Evolutionary conservation across 2,113 vertebrate species (phyloP).

Genomic region (Pica pica): DNA sequence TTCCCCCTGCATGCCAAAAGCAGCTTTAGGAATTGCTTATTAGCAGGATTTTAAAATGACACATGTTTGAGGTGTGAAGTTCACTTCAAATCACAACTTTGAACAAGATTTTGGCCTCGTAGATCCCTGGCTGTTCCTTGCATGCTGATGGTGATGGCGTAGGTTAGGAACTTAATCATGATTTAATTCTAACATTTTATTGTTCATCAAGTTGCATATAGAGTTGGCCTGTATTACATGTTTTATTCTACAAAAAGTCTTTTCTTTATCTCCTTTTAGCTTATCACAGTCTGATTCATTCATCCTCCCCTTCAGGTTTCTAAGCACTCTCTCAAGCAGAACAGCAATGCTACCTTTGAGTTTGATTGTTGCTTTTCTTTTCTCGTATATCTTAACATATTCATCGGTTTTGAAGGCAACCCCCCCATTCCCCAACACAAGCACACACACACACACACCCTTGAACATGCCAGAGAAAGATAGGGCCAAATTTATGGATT

Average conservation of each 20-base stretch:
- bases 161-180: background rate
- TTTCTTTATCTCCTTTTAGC: background rate
- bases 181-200: background rate
- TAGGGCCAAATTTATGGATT: conserved; percentile 42
- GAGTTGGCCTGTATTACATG: background rate
- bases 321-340: background rate
- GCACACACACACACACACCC: background rate
- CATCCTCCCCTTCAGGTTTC: background rate
- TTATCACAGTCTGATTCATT: background rate
- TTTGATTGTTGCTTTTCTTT: background rate
- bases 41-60: background rate
- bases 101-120: background rate
- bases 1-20: background rate
- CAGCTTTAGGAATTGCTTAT: background rate
- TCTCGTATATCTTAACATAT: background rate
- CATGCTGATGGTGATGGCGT: background rate
- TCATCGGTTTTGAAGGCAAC: background rate
- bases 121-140: background rate
- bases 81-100: background rate
- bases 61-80: background rate
- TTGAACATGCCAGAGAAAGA: conserved; percentile 14
- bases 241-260: background rate
- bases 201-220: background rate
- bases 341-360: background rate
- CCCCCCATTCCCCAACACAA: background rate